Base-by-base conservation (phyloP, 1,140 invertebrate species). In the Drosophila littoralis region DNA sequence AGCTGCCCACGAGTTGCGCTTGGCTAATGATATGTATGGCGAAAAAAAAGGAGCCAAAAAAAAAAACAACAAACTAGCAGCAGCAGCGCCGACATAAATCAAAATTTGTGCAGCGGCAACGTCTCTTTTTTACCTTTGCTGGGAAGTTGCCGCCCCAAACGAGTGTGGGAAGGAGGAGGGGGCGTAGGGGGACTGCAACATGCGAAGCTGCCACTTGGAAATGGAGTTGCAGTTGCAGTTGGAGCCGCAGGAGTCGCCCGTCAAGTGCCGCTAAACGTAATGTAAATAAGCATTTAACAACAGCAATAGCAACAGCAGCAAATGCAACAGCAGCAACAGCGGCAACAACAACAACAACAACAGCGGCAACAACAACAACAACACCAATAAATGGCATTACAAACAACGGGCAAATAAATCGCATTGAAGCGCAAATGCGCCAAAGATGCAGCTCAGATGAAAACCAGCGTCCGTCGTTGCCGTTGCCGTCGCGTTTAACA, bases 241-340 rank as follows among this genome's bases (percentile, higher is more conserved):
- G 22, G 22, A 28, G 51, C 57, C 50, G 55, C 68, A 69, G 77
- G 65, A 79, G 78, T 48, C 58, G 61, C 50, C 46, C 51, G 67
- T 74, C 75, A 81, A 86, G 81, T 84, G 85, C 88, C 88, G 82
- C 86, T 90, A 90, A 90, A 90, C 88, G 88, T 82, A 90, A 86
- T 90, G 86, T 90, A 90, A 90, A 90, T 90, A 90, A 86, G 81
- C 86, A 86, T 90, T 86, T 83, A 90, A 90, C 81, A 83, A 77
- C 79, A 86, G 50, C 69, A 80, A 48, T 59, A 69, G 45, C 61
- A 66, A 38, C 57, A 73, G 40, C 63, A 73, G 8, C 54, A 63
- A 55, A 28, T 28, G 22, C 61, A 75, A 12, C 43, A 71, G 15
- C 36, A 64, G 33, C 59, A 60, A 33, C 50, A 61, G 9, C 51